phyloP scores from a whole-genome alignment of 2,797 vertebrate genomes.

The Masticophis lateralis region DNA sequence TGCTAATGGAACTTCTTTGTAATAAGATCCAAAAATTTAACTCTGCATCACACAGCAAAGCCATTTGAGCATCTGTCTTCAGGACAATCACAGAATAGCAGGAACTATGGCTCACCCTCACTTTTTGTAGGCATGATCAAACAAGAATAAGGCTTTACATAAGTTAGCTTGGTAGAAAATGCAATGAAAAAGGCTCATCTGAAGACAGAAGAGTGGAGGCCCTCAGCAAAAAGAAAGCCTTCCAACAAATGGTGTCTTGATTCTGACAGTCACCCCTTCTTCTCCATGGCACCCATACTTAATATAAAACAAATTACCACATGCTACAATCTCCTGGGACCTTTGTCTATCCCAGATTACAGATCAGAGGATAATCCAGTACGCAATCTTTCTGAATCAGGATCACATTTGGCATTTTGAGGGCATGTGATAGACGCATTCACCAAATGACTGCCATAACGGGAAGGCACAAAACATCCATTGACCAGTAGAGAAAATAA shows the following conservation, averaged over 20 bases:
- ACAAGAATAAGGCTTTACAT: constrained; percentile 61
- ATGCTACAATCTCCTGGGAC: neutral
- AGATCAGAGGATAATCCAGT: neutral
- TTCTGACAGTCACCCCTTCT: constrained; percentile 36
- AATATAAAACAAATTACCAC: neutral
- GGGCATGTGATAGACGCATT: neutral
- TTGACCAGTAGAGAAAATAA: neutral
- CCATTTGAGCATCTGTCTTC: constrained; percentile 56
- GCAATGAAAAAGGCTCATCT: constrained; percentile 33
- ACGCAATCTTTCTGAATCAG: neutral
- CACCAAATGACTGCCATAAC: neutral
- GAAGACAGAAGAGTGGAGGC: constrained; percentile 13
- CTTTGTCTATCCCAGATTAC: neutral
- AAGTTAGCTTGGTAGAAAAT: constrained; percentile 35
- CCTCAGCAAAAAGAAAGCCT: constrained; percentile 30
- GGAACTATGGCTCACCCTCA: constrained; percentile 54
- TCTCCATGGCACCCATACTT: neutral
- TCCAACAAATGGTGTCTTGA: constrained; percentile 45
- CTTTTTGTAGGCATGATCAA: constrained; percentile 66
- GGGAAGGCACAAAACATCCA: neutral
- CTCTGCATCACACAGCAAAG: constrained; percentile 55
- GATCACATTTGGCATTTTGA: neutral
- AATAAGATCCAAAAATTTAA: constrained; percentile 67
- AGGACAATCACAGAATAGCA: constrained; percentile 39
- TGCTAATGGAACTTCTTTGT: constrained; percentile 73